These are phyloP conservation scores for Thalassarche chlororhynchos DNA, from an alignment of 2,113 vertebrate genomes.

Conservation along the genomic window DNA sequence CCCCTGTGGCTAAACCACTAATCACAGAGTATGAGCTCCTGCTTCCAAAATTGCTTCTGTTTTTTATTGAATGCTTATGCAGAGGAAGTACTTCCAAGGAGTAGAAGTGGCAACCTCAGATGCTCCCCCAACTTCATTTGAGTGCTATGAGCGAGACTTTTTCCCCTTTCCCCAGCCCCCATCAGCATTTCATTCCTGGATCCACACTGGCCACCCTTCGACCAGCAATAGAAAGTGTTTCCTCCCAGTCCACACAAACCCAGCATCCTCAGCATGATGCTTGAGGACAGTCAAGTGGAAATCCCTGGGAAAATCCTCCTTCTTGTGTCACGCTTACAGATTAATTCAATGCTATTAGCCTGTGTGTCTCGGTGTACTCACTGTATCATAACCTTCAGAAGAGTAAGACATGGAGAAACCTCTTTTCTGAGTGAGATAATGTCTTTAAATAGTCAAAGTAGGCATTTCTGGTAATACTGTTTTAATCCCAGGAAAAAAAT, in stretches of 20 bases:
- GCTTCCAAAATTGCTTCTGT: not conserved
- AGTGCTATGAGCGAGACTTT: not conserved
- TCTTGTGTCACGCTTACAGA: not conserved
- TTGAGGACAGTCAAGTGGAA: not conserved
- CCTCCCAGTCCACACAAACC: not conserved
- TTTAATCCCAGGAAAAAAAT: not conserved
- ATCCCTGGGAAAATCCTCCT: not conserved
- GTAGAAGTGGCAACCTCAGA: not conserved
- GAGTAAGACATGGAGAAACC: not conserved
- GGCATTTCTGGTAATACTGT: not conserved
- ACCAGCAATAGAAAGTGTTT: not conserved
- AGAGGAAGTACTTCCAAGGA: not conserved
- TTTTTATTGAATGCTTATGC: not conserved
- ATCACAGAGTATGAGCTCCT: not conserved
- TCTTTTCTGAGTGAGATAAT: not conserved
- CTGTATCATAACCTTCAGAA: not conserved
- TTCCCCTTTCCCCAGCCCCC: rapidly evolving
- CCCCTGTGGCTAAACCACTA: not conserved
- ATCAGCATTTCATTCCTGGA: not conserved
- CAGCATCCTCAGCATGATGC: not conserved
- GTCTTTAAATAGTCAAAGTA: not conserved
- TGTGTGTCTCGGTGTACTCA: rapidly evolving
- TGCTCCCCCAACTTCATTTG: not conserved
- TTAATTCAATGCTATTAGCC: not conserved
- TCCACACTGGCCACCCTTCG: not conserved